These are phyloP conservation scores for Choloepus hoffmanni DNA, from an alignment of 2,113 vertebrate species.

Conservation along the genomic window DNA sequence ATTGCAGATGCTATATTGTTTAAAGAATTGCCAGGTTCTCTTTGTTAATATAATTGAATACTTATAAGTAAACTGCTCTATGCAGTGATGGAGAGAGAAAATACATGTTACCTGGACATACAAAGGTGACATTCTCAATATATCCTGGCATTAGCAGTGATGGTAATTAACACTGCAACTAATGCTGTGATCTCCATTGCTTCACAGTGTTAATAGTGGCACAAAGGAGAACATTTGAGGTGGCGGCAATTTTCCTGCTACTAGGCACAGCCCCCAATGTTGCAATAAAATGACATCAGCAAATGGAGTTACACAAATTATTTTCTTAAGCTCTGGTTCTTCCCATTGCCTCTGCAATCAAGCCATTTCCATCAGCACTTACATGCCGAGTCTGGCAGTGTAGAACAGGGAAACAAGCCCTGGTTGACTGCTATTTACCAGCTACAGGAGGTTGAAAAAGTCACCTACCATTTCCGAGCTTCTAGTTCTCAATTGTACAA, in stretches of 20 bases:
- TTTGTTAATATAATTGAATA: conserved; percentile 36
- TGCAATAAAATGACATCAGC: conserved; percentile 6
- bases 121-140: background rate
- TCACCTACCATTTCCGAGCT: background rate
- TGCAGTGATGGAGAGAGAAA: background rate
- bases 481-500: background rate
- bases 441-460: background rate
- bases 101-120: background rate
- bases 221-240: conserved; percentile 4
- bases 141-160: background rate
- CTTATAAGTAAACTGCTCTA: conserved; percentile 1
- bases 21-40: background rate
- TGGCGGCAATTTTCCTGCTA: conserved; percentile 42
- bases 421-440: too few relatives aligned
- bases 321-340: conserved; percentile 23
- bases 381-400: background rate
- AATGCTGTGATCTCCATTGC: background rate
- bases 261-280: background rate
- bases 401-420: background rate
- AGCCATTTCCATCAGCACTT: background rate
- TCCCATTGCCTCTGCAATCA: background rate
- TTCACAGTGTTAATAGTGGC: conserved; percentile 4
- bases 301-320: background rate
- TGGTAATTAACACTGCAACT: background rate
- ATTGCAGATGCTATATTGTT: conserved; percentile 41